These are phyloP conservation scores for Cataglyphis livida DNA, from an alignment of 2,888 invertebrate genomes.

Conservation along the genomic window DNA sequence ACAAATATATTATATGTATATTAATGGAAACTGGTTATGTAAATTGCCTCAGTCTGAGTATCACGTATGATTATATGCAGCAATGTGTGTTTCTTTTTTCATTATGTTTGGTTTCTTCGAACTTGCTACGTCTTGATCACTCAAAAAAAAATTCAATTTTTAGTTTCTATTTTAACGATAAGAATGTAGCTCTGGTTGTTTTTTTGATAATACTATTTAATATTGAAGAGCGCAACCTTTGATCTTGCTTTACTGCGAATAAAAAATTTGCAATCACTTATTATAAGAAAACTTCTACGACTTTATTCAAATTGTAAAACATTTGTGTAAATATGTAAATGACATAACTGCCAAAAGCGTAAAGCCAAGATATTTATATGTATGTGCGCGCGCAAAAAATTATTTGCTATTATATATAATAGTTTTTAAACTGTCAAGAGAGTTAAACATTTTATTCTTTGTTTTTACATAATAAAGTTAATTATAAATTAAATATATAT, in stretches of 20 bases:
- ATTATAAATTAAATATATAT: too few relatives aligned
- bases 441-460: neutral
- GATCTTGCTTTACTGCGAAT: slow-evolving; percentile 18
- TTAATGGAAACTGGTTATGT: slow-evolving; percentile 32
- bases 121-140: neutral
- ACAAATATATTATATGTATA: neutral
- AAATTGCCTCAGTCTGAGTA: slow-evolving; percentile 10
- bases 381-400: neutral
- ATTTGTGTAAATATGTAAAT: slow-evolving; percentile 10
- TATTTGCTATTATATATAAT: neutral
- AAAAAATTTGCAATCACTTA: neutral
- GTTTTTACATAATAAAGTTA: too few relatives aligned
- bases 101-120: neutral
- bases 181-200: neutral
- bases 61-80: too few relatives aligned
- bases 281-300: neutral
- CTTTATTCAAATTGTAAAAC: slow-evolving; percentile 25
- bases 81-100: neutral
- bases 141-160: slow-evolving; percentile 9
- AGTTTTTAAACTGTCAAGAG: neutral
- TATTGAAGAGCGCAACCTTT: slow-evolving; percentile 37
- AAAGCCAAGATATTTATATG: neutral
- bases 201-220: neutral
- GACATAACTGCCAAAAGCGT: slow-evolving; percentile 4
- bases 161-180: neutral